Evolutionary conservation across 2,113 vertebrate species (phyloP).

Genomic region (Choloepus hoffmanni): DNA sequence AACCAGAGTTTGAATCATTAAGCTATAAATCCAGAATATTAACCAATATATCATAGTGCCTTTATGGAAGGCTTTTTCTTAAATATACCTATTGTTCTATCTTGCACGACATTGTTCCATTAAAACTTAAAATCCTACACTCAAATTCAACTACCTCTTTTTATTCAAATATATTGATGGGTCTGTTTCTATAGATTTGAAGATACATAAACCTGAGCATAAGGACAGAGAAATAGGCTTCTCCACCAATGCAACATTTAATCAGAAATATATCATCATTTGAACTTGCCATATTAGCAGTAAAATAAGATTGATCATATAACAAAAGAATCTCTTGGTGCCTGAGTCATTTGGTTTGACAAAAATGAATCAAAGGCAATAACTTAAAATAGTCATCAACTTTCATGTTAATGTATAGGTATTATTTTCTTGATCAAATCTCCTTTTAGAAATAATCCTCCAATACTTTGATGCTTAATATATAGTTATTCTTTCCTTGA

Average conservation of each 20-base stretch:
- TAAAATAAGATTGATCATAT: slow-evolving; percentile 60
- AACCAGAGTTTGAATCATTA: slow-evolving; percentile 26
- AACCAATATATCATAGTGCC: not conserved
- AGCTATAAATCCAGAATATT: slow-evolving; percentile 23
- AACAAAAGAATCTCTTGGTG: slow-evolving; percentile 61
- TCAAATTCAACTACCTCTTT: slow-evolving; percentile 45
- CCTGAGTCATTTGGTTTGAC: slow-evolving; percentile 66
- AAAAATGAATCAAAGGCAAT: slow-evolving; percentile 64
- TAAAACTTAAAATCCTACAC: slow-evolving; percentile 21
- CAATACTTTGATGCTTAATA: slow-evolving; percentile 64
- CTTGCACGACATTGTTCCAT: slow-evolving; percentile 30
- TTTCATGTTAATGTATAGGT: slow-evolving; percentile 56
- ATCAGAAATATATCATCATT: slow-evolving; percentile 32
- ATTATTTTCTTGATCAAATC: slow-evolving; percentile 68
- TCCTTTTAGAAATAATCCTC: slow-evolving; percentile 60
- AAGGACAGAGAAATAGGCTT: slow-evolving; percentile 13
- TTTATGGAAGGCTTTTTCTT: not conserved
- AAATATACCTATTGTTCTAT: slow-evolving; percentile 10
- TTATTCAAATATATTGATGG: slow-evolving; percentile 11
- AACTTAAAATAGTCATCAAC: slow-evolving; percentile 65
- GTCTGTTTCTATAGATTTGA: slow-evolving; percentile 47
- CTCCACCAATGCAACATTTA: not conserved
- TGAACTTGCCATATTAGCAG: slow-evolving; percentile 33
- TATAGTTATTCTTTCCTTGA: slow-evolving; percentile 56
- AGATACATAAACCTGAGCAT: slow-evolving; percentile 3